These are phyloP conservation scores for Drosophila affinis DNA, from an alignment of 2,888 invertebrate species.

Conservation along the genomic window DNA sequence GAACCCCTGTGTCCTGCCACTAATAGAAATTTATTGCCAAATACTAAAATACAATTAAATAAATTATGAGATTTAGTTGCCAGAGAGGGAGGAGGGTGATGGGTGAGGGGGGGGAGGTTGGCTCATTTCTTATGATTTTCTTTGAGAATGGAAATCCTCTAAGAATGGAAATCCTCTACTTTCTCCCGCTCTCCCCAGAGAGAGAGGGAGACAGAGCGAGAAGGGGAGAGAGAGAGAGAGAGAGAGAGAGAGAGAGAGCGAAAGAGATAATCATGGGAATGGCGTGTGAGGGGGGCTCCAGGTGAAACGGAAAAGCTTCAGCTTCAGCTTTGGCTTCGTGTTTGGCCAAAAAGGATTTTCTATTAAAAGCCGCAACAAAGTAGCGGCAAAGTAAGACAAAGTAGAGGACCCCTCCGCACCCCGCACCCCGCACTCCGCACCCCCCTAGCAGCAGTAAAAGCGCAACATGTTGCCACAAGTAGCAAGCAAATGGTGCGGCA, in stretches of 20 bases:
- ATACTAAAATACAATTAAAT: constrained; percentile 78
- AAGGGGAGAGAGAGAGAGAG: constrained; percentile 8
- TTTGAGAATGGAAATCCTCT: constrained; percentile 49
- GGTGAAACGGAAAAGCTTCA: constrained; percentile 40
- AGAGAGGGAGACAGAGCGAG: not conserved
- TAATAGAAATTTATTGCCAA: constrained; percentile 77
- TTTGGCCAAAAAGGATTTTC: constrained; percentile 66
- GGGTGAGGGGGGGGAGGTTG: not conserved
- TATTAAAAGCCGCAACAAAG: constrained; percentile 76
- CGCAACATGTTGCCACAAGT: constrained; percentile 76
- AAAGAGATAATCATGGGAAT: constrained; percentile 27
- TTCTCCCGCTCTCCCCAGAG: constrained; percentile 10
- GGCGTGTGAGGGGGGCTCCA: constrained; percentile 13
- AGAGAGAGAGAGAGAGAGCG: constrained; percentile 37
- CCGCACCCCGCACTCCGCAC: constrained; percentile 13
- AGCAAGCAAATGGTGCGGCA: constrained; percentile 38
- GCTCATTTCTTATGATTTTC: constrained; percentile 53
- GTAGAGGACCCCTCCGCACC: constrained; percentile 51
- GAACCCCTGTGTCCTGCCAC: constrained; percentile 43
- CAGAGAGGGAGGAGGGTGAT: not conserved
- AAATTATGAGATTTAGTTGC: constrained; percentile 75
- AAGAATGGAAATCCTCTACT: constrained; percentile 12
- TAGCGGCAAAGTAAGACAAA: constrained; percentile 75
- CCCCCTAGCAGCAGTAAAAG: constrained; percentile 56
- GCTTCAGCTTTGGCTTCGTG: constrained; percentile 30